These are phyloP conservation scores for Diarsia rubi DNA, from an alignment of 2,888 invertebrate genomes.

Conservation along the genomic window DNA sequence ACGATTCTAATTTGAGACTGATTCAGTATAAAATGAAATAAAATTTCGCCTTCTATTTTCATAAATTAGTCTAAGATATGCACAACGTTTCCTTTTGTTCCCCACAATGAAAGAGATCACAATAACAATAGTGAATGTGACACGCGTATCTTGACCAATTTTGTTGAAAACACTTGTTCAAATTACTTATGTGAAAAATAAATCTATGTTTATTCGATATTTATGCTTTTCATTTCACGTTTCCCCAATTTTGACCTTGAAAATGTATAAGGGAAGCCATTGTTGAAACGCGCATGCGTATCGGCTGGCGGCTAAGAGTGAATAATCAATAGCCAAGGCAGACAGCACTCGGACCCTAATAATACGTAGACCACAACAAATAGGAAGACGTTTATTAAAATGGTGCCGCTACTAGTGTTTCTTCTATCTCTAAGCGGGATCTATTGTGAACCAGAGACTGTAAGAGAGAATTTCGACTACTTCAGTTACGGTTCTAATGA, in stretches of 20 bases:
- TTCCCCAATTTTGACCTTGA: constrained; percentile 78
- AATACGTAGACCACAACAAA: constrained; percentile 80
- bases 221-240: constrained; percentile 74
- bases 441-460: constrained; percentile 86
- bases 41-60: constrained; percentile 88
- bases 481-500: constrained; percentile 86
- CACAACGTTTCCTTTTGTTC: constrained; percentile 65
- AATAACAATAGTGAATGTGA: constrained; percentile 49
- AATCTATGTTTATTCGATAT: constrained; percentile 77
- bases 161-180: constrained; percentile 74
- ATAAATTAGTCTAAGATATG: constrained; percentile 78
- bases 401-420: constrained; percentile 78
- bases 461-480: constrained; percentile 87
- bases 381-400: constrained; percentile 70
- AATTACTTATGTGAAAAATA: constrained; percentile 80
- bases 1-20: constrained; percentile 88
- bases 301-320: constrained; percentile 60
- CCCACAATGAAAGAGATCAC: constrained; percentile 64
- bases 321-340: constrained; percentile 83
- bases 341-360: constrained; percentile 73
- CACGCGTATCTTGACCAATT: constrained; percentile 73
- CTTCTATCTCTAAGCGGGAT: constrained; percentile 74
- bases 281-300: constrained; percentile 83
- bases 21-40: constrained; percentile 82
- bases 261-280: constrained; percentile 68